These are phyloP conservation scores for Drosophila longiperda DNA, from an alignment of 2,888 invertebrate genomes.

Conservation along the genomic window DNA sequence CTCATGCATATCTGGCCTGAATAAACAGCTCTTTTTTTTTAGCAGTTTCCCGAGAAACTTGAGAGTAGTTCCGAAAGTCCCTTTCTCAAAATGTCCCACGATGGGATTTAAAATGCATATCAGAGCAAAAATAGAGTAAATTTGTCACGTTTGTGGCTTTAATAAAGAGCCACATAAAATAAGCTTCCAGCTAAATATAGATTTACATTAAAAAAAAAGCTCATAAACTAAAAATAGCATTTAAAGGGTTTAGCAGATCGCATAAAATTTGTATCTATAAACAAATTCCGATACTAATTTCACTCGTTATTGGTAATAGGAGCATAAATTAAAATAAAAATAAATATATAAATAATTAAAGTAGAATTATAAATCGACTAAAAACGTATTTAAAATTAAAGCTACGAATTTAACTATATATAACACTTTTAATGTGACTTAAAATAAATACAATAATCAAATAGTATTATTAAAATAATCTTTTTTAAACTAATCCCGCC, in stretches of 20 bases:
- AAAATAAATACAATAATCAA: neutral
- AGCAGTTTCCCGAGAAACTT: neutral
- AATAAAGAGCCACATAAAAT: neutral
- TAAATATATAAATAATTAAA: too few species aligned
- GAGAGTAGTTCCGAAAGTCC: neutral
- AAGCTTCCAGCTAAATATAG: neutral
- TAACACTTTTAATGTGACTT: neutral
- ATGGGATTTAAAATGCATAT: neutral
- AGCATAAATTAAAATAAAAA: too few species aligned
- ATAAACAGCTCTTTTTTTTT: neutral
- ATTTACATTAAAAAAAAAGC: too few species aligned
- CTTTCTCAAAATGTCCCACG: neutral
- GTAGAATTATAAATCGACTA: too few species aligned
- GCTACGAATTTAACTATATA: neutral
- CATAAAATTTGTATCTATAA: too few species aligned
- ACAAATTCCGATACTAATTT: too few species aligned
- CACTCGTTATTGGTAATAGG: too few species aligned
- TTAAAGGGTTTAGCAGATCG: too few species aligned
- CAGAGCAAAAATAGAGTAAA: neutral
- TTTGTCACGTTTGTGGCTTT: neutral
- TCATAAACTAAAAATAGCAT: too few species aligned
- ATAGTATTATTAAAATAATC: constrained; percentile 1
- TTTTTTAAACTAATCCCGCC: constrained; percentile 5
- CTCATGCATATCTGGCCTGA: constrained; percentile 7
- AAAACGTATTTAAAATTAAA: too few species aligned